Conservation (phyloP, 2,113 vertebrate species). For the Strix uralensis region DNA sequence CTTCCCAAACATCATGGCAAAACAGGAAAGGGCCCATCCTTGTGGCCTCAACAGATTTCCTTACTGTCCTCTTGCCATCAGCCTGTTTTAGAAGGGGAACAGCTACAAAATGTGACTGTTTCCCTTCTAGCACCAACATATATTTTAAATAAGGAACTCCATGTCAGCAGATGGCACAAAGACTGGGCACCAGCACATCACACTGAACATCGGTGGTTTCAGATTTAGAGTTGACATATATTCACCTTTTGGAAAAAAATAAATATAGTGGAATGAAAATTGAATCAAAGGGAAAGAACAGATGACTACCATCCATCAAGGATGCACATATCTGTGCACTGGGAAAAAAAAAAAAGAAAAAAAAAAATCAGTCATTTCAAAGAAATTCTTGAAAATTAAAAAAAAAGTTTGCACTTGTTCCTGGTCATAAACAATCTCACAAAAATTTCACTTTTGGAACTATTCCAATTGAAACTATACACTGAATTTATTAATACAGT, state of each 20-base stretch:
- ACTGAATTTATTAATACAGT: slow-evolving; percentile 84
- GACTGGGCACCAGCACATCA: slow-evolving; percentile 46
- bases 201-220: slow-evolving; percentile 54
- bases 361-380: slow-evolving; percentile 64
- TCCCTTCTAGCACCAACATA: slow-evolving; percentile 47
- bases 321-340: slow-evolving; percentile 62
- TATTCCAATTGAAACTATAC: slow-evolving; percentile 80
- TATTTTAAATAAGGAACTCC: slow-evolving; percentile 20
- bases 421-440: slow-evolving; percentile 76
- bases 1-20: not conserved
- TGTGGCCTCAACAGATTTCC: not conserved
- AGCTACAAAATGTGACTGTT: not conserved
- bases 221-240: slow-evolving; percentile 61
- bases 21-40: not conserved
- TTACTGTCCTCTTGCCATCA: not conserved
- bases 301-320: slow-evolving; percentile 74
- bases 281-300: slow-evolving; percentile 69
- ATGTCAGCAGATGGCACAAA: slow-evolving; percentile 53
- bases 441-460: slow-evolving; percentile 78
- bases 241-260: slow-evolving; percentile 75
- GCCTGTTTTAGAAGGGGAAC: slow-evolving; percentile 18
- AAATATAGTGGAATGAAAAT: slow-evolving; percentile 83
- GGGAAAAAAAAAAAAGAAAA: slow-evolving; percentile 8
- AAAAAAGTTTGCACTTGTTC: slow-evolving; percentile 76
- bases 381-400: slow-evolving; percentile 67